Conservation (phyloP, 2,888 invertebrate species). For the Prenolepis imparis region DNA sequence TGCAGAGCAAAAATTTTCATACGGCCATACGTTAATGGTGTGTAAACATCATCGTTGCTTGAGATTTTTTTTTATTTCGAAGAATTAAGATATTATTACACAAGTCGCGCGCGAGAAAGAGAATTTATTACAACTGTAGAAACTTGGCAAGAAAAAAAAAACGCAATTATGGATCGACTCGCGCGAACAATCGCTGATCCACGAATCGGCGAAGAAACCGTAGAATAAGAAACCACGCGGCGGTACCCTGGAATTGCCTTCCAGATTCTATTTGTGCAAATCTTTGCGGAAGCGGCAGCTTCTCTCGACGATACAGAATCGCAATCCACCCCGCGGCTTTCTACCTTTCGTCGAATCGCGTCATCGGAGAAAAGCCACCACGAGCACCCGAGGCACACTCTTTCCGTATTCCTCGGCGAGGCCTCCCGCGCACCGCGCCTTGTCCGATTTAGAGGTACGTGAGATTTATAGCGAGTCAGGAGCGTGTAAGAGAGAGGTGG, state of each 20-base stretch:
- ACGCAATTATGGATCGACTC: neutral
- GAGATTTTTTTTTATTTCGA: neutral
- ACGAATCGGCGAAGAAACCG: neutral
- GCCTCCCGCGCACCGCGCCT: conserved; percentile 55
- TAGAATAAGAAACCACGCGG: neutral
- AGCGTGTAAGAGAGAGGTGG: conserved; percentile 67
- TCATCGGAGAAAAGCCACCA: conserved; percentile 10
- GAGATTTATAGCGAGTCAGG: conserved; percentile 81
- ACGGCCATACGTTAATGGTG: neutral
- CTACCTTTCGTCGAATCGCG: conserved; percentile 34
- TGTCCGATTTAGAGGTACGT: conserved; percentile 78
- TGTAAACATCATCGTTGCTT: neutral
- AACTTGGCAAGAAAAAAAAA: no score
- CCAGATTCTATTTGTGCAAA: conserved; percentile 44
- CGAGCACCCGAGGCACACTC: conserved; percentile 36
- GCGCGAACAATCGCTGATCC: neutral
- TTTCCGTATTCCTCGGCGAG: conserved; percentile 47
- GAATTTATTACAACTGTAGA: neutral
- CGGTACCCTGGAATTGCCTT: conserved; percentile 29
- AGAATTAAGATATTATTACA: neutral
- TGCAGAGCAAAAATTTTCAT: conserved; percentile 17
- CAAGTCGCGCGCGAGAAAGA: no score
- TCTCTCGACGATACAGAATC: neutral
- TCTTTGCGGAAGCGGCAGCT: conserved; percentile 33
- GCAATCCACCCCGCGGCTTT: conserved; percentile 19